These are phyloP conservation scores for Rhea pennata DNA, from an alignment of 2,113 vertebrate species.

Conservation along the genomic window DNA sequence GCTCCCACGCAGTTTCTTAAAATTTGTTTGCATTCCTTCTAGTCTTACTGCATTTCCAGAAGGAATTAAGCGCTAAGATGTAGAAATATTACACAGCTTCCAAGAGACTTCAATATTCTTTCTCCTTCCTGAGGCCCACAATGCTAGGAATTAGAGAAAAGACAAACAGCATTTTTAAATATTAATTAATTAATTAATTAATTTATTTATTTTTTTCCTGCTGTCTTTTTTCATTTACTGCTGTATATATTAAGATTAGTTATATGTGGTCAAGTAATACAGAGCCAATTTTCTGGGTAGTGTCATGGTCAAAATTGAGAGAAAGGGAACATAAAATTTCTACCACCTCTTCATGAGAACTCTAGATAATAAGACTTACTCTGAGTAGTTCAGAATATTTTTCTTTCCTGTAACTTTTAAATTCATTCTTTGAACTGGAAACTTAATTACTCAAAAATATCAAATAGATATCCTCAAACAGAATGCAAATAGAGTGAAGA, in stretches of 20 bases:
- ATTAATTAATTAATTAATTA: conserved; percentile 27
- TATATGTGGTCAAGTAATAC: background rate
- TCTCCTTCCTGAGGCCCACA: background rate
- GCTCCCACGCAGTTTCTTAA: background rate
- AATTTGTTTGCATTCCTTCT: conserved; percentile 46
- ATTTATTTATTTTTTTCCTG: conserved; percentile 36
- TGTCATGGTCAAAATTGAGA: background rate
- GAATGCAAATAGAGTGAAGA: accelerated
- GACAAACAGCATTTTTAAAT: background rate
- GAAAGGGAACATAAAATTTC: background rate
- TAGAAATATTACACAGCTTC: conserved; percentile 19
- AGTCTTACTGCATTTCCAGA: conserved; percentile 33
- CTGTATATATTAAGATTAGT: conserved; percentile 9
- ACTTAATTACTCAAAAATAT: background rate
- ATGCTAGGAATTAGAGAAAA: background rate
- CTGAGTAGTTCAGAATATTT: background rate
- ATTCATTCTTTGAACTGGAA: background rate
- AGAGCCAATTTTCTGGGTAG: background rate
- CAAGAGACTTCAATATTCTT: background rate
- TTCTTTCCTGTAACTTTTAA: background rate
- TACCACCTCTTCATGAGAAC: background rate
- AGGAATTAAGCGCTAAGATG: conserved; percentile 33
- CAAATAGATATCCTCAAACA: no score
- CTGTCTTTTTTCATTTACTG: conserved; percentile 39
- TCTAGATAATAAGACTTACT: background rate